These are phyloP conservation scores for Orchesella cincta DNA, from an alignment of 1,140 invertebrate genomes.

Conservation along the genomic window DNA sequence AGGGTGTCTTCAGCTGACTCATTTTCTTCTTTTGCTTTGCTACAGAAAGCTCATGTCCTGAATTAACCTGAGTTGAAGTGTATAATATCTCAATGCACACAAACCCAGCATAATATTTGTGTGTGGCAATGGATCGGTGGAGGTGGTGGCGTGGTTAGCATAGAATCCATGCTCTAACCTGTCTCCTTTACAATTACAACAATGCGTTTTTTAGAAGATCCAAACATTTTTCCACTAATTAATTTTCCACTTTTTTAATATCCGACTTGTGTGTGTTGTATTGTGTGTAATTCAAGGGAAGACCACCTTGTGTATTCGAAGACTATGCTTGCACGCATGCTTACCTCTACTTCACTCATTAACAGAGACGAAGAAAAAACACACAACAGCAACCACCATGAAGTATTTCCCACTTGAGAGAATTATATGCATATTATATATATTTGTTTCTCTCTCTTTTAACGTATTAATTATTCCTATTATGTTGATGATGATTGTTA, in stretches of 20 bases:
- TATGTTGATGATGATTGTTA: slow-evolving; percentile 8
- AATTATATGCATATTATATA: not conserved
- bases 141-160: slow-evolving; percentile 6
- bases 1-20: slow-evolving; percentile 22
- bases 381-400: not conserved
- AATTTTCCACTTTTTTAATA: slow-evolving; percentile 26
- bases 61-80: slow-evolving; percentile 6
- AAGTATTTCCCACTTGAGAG: slow-evolving; percentile 5
- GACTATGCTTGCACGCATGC: not conserved
- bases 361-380: not conserved
- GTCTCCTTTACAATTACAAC: slow-evolving; percentile 9
- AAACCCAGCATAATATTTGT: not conserved
- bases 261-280: not conserved
- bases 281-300: not conserved
- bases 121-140: not conserved
- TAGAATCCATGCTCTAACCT: not conserved
- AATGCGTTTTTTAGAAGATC: slow-evolving; percentile 17
- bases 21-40: not conserved
- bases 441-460: not conserved
- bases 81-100: not conserved
- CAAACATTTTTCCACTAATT: slow-evolving; percentile 22
- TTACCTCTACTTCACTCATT: not conserved
- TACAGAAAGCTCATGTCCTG: not conserved
- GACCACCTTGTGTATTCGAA: slow-evolving; percentile 16
- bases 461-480: slow-evolving; percentile 8